Conservation (phyloP, 2,113 vertebrate species). For the Channa argus region DNA sequence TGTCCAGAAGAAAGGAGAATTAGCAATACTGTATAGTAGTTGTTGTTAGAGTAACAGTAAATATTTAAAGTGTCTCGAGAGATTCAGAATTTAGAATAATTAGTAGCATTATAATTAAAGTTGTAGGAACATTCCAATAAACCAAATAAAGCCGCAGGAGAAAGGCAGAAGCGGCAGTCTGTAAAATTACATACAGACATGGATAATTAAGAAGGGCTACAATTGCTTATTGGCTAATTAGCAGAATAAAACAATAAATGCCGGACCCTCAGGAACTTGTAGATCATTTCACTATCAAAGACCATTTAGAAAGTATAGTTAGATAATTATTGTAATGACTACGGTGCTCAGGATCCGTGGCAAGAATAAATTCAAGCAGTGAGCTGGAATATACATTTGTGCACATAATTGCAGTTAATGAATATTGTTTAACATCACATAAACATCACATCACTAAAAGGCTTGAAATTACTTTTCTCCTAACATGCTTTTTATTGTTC, state of each 20-base stretch:
- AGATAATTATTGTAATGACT: not conserved
- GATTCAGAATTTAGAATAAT: not conserved
- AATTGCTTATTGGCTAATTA: not conserved
- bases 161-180: not conserved
- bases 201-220: not conserved
- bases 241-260: not conserved
- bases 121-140: not conserved
- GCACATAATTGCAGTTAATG: not conserved
- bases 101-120: not conserved
- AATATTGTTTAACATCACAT: not conserved
- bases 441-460: too few species aligned
- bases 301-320: not conserved
- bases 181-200: not conserved
- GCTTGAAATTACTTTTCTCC: too few species aligned
- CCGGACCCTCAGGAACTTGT: not conserved
- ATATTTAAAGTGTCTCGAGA: not conserved
- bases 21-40: not conserved
- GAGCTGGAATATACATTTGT: not conserved
- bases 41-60: not conserved
- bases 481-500: conserved; percentile 9
- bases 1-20: conserved; percentile 56
- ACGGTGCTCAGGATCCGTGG: not conserved
- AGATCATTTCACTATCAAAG: too few species aligned
- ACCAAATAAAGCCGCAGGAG: not conserved
- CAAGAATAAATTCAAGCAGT: not conserved